phyloP scores from a whole-genome alignment of 64 coral and sea anemone genomes.

The Astreopora myriophthalma region DNA sequence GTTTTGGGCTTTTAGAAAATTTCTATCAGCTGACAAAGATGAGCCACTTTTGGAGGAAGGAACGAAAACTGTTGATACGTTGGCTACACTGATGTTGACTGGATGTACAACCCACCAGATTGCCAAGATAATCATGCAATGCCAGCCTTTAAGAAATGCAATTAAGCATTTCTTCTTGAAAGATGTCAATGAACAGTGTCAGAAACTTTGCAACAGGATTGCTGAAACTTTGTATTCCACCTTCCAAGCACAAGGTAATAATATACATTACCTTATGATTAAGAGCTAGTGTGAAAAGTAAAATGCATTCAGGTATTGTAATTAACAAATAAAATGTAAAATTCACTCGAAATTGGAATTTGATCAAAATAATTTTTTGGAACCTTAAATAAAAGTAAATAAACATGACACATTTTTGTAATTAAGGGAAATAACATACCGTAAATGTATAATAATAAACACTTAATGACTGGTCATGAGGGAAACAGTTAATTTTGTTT shows the following conservation, averaged over 20 bases:
- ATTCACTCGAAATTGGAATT: neutral
- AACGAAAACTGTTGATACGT: neutral
- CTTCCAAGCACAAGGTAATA: neutral
- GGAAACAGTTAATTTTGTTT: neutral
- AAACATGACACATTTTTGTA: neutral
- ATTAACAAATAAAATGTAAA: neutral
- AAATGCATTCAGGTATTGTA: neutral
- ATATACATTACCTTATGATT: neutral
- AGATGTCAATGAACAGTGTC: neutral
- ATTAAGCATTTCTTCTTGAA: neutral
- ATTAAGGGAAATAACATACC: neutral
- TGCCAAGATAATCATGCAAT: constrained; percentile 2
- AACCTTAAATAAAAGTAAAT: neutral
- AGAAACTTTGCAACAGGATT: neutral
- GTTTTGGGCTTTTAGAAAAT: neutral
- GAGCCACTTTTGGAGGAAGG: neutral
- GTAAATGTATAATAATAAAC: neutral
- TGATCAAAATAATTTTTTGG: neutral
- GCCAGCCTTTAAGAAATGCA: neutral
- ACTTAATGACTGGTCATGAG: neutral
- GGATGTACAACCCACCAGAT: neutral
- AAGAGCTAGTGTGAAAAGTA: neutral
- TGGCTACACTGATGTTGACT: neutral
- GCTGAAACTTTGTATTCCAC: neutral
- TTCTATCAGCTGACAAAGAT: neutral